A percentile compares a stretch with the other conserved stretches of the same genome.
phyloP scores from a whole-genome alignment of 2,888 invertebrate species.

The Cheilosia pagana region DNA sequence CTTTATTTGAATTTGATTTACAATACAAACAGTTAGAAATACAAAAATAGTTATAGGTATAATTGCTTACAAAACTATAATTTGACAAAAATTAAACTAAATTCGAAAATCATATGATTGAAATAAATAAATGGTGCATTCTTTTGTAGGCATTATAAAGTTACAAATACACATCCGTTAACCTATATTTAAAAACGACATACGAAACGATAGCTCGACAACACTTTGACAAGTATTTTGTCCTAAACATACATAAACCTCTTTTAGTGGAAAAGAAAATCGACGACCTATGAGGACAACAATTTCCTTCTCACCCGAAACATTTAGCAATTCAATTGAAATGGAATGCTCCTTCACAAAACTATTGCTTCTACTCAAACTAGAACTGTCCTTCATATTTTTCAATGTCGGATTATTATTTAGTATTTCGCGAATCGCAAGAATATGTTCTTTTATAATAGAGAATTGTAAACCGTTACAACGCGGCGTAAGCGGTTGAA shows the following conservation, averaged over 20 bases:
- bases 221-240: slow-evolving; percentile 94
- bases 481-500: slow-evolving; percentile 78
- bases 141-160: too few relatives aligned
- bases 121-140: too few relatives aligned
- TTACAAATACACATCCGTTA: neutral
- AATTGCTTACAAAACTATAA: too few relatives aligned
- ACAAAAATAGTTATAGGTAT: too few relatives aligned
- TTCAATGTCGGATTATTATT: slow-evolving; percentile 85
- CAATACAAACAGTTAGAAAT: too few relatives aligned
- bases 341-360: slow-evolving; percentile 94
- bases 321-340: slow-evolving; percentile 90
- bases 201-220: slow-evolving; percentile 93
- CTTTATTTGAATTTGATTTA: too few relatives aligned
- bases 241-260: slow-evolving; percentile 94
- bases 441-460: slow-evolving; percentile 41
- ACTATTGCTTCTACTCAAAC: slow-evolving; percentile 85
- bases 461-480: slow-evolving; percentile 86
- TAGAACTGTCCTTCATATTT: slow-evolving; percentile 37
- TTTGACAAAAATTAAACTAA: too few relatives aligned
- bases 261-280: slow-evolving; percentile 90
- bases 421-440: slow-evolving; percentile 89
- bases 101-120: too few relatives aligned
- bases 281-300: slow-evolving; percentile 86
- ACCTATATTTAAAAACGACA: slow-evolving; percentile 84
- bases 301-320: slow-evolving; percentile 86